These are phyloP conservation scores for Ochotona curzoniae DNA, from an alignment of 2,113 vertebrate genomes.

Conservation along the genomic window DNA sequence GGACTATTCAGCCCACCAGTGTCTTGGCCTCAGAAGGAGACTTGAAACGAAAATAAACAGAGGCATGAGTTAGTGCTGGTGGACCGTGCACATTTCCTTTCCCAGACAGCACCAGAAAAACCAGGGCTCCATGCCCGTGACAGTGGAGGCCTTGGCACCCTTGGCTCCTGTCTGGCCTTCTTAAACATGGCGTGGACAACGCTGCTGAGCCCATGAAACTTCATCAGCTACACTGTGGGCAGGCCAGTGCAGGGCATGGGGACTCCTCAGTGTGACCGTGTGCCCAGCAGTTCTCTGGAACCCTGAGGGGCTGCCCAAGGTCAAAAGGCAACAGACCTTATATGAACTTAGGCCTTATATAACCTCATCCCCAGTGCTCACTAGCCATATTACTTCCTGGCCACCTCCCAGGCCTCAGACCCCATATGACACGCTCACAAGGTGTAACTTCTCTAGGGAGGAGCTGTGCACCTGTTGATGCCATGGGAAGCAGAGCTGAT, in stretches of 20 bases:
- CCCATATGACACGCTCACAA: not conserved
- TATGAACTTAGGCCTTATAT: no score
- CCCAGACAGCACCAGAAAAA: constrained; percentile 70
- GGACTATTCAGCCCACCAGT: constrained; percentile 69
- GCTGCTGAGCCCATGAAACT: not conserved
- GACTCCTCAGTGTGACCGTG: not conserved
- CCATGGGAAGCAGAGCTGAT: not conserved
- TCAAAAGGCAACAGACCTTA: not conserved
- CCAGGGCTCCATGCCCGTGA: constrained; percentile 39
- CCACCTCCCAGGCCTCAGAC: not conserved
- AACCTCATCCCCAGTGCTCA: no score
- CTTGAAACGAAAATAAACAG: constrained; percentile 79
- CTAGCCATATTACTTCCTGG: no score
- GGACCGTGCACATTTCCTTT: constrained; percentile 72
- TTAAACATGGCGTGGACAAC: not conserved
- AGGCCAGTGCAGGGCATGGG: not conserved
- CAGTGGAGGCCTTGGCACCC: not conserved
- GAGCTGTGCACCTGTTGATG: no score
- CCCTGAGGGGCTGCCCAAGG: not conserved
- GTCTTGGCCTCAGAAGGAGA: constrained; percentile 73
- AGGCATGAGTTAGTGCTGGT: constrained; percentile 62
- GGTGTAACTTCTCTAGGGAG: not conserved
- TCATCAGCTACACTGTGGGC: not conserved
- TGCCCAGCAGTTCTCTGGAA: not conserved
- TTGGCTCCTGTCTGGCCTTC: not conserved